Evolutionary conservation across 2,113 vertebrate species (phyloP).

Genomic region (Pseudorectes ferrugineus): DNA sequence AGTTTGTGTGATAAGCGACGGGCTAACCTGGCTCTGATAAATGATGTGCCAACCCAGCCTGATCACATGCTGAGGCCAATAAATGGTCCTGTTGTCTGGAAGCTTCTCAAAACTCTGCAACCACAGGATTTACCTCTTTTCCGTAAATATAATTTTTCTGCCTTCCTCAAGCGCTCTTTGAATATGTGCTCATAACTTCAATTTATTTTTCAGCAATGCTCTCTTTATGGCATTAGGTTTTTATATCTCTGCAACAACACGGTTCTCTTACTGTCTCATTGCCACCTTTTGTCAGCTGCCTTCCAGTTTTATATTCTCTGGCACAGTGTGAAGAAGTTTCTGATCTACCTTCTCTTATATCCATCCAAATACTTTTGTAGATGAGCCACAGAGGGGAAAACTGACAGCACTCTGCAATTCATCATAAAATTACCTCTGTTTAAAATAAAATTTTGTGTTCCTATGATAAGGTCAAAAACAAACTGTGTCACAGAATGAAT

Average conservation of each 20-base stretch:
- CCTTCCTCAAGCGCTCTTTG: not conserved
- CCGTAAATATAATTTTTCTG: not conserved
- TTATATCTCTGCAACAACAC: not conserved
- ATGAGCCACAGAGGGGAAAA: not conserved
- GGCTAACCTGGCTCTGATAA: not conserved
- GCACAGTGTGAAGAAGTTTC: not conserved
- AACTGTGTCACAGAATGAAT: not conserved
- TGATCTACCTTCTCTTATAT: not conserved
- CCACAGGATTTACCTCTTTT: not conserved
- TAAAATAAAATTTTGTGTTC: not conserved
- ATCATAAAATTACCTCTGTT: not conserved
- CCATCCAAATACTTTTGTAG: not conserved
- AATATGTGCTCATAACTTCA: not conserved
- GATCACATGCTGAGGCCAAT: not conserved
- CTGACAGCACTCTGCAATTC: not conserved
- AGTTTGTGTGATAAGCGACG: not conserved
- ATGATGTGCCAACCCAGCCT: not conserved
- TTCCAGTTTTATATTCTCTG: not conserved
- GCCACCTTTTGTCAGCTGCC: constrained; percentile 17
- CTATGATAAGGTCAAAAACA: not conserved
- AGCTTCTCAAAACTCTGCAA: not conserved
- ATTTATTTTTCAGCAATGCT: not conserved
- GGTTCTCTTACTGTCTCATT: not conserved
- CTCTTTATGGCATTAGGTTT: not conserved
- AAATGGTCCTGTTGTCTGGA: not conserved